Percentiles rank a stretch among this genome's conserved stretches.
phyloP scores from a whole-genome alignment of 2,113 vertebrate genomes.

The Gambusia holbrooki region DNA sequence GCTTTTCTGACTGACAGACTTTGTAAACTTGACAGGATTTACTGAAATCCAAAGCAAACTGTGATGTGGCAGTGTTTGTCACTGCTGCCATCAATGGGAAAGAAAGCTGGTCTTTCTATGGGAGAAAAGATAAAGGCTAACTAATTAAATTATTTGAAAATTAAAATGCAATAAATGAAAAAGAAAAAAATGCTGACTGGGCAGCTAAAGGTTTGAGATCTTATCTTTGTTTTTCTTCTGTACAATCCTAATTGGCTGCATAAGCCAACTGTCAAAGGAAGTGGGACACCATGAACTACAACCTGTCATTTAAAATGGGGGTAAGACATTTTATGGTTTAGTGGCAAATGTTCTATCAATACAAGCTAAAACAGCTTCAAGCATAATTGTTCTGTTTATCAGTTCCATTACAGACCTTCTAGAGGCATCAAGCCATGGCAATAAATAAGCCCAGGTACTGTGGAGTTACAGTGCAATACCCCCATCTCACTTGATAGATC shows the following conservation, averaged over 20 bases:
- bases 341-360: conserved; percentile 70
- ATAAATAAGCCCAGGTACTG: conserved; percentile 72
- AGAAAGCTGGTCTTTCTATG: neutral
- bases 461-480: conserved; percentile 59
- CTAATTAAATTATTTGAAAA: neutral
- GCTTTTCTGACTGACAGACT: conserved; percentile 14
- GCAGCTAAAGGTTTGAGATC: neutral
- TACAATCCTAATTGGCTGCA: conserved; percentile 28
- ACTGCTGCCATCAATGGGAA: neutral
- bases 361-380: conserved; percentile 53
- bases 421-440: conserved; percentile 49
- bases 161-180: neutral
- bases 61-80: conserved; percentile 6
- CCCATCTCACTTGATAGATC: conserved; percentile 69
- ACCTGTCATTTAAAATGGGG: conserved; percentile 47
- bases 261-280: conserved; percentile 29
- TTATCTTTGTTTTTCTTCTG: neutral
- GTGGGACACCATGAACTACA: conserved; percentile 32
- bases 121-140: neutral
- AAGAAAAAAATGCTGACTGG: neutral
- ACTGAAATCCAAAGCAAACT: conserved; percentile 10
- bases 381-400: conserved; percentile 79
- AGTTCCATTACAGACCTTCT: conserved; percentile 72
- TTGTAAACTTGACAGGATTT: conserved; percentile 18
- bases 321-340: conserved; percentile 54